Base-by-base conservation (phyloP, 2,113 vertebrate genomes). In the Albula glossodonta region DNA sequence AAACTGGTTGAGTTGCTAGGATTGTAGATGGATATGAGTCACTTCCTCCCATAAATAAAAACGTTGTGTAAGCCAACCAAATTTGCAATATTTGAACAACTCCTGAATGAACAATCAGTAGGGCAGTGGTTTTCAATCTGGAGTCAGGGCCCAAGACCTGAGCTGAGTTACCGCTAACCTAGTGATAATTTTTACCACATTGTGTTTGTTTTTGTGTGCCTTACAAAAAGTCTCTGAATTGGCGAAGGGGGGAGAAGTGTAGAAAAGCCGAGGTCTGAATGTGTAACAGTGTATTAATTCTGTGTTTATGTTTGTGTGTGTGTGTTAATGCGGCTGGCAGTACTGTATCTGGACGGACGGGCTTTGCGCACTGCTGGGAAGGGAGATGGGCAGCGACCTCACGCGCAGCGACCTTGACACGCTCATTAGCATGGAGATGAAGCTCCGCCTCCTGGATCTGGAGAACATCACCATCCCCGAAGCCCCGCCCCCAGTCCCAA, bases 341-440 rank as follows among this genome's bases (percentile, higher is more conserved):
- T 99, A 99, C 93, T 99, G 98, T 93, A 97, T 99, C 95, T 99
- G 98, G 98, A 97, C 97, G 0, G 98, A 99, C 0, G 98, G 98
- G 53, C 96, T 99, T 48, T 97, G 97, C 0, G 98, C 97, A 11
- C 96, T 99, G 51, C 90, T 99, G 93, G 98, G 98, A 83, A 96
- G 97, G 92, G 98, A 99, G 93, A 98, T 99, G 98, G 96, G 94
- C 92, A 99, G 98, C 0, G 98, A 99, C 91, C 96, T 99, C 93
- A 99, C 98, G 0, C 97, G 97, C 89, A 99, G 97, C 0, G 98
- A 99, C 94, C 96, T 99, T 85, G 98, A 99, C 92, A 99, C 98
- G 0, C 92, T 99, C 89, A 97, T 99, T 90, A 99, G 97, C 93
- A 99, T 99, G 98, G 98, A 99, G 92, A 98, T 99, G 97, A 99